These are phyloP conservation scores for Drosophila rellima DNA, from an alignment of 2,888 invertebrate species.

Conservation along the genomic window DNA sequence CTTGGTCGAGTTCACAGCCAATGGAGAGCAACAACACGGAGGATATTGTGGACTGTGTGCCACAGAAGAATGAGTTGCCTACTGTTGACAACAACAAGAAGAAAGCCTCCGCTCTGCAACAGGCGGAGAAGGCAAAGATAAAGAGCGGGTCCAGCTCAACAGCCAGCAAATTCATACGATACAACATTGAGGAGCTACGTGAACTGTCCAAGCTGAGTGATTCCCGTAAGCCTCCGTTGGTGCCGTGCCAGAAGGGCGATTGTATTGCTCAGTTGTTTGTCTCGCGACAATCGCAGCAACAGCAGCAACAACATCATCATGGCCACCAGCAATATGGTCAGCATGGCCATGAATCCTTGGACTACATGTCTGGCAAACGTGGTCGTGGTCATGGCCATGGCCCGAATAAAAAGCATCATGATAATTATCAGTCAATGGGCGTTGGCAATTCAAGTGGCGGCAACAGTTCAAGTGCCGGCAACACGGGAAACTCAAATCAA, in stretches of 20 bases:
- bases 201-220: conserved; percentile 67
- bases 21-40: conserved; percentile 10
- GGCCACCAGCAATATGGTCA: conserved; percentile 74
- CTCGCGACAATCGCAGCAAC: conserved; percentile 63
- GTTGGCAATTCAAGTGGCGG: conserved; percentile 39
- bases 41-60: conserved; percentile 62
- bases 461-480: conserved; percentile 31
- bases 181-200: conserved; percentile 75
- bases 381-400: conserved; percentile 65
- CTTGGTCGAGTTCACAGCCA: conserved; percentile 58
- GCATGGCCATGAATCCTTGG: conserved; percentile 81
- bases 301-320: conserved; percentile 59
- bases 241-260: conserved; percentile 79
- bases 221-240: conserved; percentile 76
- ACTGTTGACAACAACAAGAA: conserved; percentile 31
- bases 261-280: conserved; percentile 81
- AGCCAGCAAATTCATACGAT: conserved; percentile 52
- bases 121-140: neutral
- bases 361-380: conserved; percentile 74
- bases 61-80: conserved; percentile 20
- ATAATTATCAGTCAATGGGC: conserved; percentile 65
- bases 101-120: too few species aligned
- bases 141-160: conserved; percentile 14
- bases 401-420: conserved; percentile 69
- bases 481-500: conserved; percentile 51